phyloP scores from a whole-genome alignment of 2,113 vertebrate species.

The Triplophysa rosa region DNA sequence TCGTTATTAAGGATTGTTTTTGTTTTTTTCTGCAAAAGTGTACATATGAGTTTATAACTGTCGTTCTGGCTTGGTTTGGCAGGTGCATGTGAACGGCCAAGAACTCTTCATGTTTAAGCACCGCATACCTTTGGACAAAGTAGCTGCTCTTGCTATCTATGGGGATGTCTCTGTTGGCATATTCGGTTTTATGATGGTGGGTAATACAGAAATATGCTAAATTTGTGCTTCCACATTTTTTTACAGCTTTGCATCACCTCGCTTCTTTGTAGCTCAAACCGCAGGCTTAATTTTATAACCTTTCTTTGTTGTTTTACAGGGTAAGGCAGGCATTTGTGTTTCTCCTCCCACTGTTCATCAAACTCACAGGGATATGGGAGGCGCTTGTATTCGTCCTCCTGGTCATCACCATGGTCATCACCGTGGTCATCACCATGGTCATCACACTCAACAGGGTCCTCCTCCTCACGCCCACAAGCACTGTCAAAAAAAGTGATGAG shows the following conservation, averaged over 20 bases:
- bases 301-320: neutral
- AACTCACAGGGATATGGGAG: too few species aligned
- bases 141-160: neutral
- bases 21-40: too few species aligned
- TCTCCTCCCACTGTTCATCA: too few species aligned
- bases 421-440: too few species aligned
- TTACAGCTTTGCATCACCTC: neutral
- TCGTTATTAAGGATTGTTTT: too few species aligned
- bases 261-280: neutral
- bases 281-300: too few species aligned
- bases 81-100: constrained; percentile 5
- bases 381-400: too few species aligned
- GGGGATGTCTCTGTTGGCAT: neutral
- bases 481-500: neutral
- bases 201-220: neutral
- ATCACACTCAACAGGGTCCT: too few species aligned
- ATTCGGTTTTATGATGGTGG: constrained; percentile 18
- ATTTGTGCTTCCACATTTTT: too few species aligned
- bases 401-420: too few species aligned
- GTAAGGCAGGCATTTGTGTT: neutral
- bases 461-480: neutral
- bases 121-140: constrained; percentile 15
- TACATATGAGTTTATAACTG: too few species aligned
- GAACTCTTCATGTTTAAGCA: constrained; percentile 1
- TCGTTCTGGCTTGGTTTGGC: neutral